Evolutionary conservation across 1,140 invertebrate species (phyloP), one percentile per base, ranked within the genome.

Genomic region (Octopus sinensis): DNA sequence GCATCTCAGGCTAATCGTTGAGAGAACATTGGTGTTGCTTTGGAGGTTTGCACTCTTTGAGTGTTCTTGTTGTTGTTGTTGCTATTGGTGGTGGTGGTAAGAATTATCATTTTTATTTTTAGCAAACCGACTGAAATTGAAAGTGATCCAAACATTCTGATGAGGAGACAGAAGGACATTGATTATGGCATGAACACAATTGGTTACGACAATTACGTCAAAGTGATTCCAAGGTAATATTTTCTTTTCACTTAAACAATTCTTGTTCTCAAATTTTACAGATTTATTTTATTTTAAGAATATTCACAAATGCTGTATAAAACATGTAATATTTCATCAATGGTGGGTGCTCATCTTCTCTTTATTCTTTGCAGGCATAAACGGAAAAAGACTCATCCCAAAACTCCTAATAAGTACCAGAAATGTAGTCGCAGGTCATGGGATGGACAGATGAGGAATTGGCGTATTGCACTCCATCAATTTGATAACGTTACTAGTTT

Each of bases 111-210:
- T 43, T 43, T 43, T 43, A 43, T 43, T 43, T 43, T 43, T 43
- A 43, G 30, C 30, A 43, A 43, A 43, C 30, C 30, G 30, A 43
- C 30, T 43, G 83, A 88, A 62, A 54, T 83, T 54, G 88, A 89
- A 91, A 93, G 92, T 54, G 95, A 97, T 92, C 92, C 93, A 17
- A 90, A 83, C 30, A 90, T 95, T 10, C 88, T 98, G 82, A 89
- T 92, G 54, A 93, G 96, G 82, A 92, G 96, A 80, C 95, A 97
- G 88, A 98, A 97, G 90, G 95, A 97, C 91, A 96, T 98, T 89
- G 96, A 97, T 89, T 97, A 96, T 92, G 97, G 97, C 43, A 98
- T 97, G 92, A 97, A 97, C 88, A 98, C 96, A 12, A 90, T 94
- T 82, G 96, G 95, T 68, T 98, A 98, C 91, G 93, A 95, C 79